A percentile compares a stretch with the other conserved stretches of the same genome.
Conservation (phyloP, 92 coral and sea anemone genomes). For the Bergia puertoricense region DNA sequence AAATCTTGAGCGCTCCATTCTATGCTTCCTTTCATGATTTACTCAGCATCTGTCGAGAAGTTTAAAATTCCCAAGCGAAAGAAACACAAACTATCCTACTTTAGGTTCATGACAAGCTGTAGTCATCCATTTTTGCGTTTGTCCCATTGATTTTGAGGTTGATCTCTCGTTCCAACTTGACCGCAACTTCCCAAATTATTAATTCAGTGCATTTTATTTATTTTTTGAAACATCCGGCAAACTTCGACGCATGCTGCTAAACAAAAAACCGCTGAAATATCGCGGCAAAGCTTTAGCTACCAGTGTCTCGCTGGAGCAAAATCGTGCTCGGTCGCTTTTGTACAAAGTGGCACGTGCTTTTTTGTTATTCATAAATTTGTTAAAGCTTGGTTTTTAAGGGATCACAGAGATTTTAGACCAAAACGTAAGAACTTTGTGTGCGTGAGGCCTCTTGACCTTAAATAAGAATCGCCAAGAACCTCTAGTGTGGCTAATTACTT, state of each 20-base stretch:
- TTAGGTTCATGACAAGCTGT: neutral
- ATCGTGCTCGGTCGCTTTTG: neutral
- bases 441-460: no score
- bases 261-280: constrained; percentile 3
- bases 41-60: neutral
- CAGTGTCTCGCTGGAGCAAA: neutral
- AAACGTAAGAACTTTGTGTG: no score
- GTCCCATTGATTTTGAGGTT: constrained; percentile 12
- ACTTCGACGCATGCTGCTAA: constrained; percentile 23
- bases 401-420: no score
- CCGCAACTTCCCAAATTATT: constrained; percentile 20
- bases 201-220: constrained; percentile 17
- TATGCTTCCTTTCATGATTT: constrained; percentile 12
- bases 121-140: constrained; percentile 1
- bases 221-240: constrained; percentile 42
- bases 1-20: constrained; percentile 76
- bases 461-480: no score
- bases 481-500: no score
- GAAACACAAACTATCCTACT: neutral
- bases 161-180: constrained; percentile 20
- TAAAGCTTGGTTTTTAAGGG: no score
- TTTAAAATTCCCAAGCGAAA: neutral
- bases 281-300: neutral
- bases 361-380: no score
- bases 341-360: no score